Base-by-base conservation (phyloP, 2,797 vertebrate genomes). In the Sebastes cheni region DNA sequence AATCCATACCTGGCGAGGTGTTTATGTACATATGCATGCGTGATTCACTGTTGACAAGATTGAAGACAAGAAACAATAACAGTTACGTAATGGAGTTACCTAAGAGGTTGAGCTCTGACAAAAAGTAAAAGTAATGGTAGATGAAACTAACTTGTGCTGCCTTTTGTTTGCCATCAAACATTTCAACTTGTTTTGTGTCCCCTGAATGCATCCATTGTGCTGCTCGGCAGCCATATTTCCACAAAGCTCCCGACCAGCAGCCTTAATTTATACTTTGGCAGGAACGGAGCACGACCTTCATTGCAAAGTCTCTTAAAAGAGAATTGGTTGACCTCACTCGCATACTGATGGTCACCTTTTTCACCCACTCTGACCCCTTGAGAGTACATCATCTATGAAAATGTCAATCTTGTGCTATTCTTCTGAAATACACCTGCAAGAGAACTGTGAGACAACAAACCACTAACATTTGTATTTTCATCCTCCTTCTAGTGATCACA, bases 231-330 rank as follows among this genome's bases (percentile, higher is more conserved):
- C n/a, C 50, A 22, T 22, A 54, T 54, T 54, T 54, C n/a, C 50
- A 54, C 50, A 54, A 22, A 54, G n/a, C 50, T 54, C 50, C 50
- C 8, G 50, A 22, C 9, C 50, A 10, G 20, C 20, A 79, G 70
- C 73, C 77, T 81, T 87, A 86, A 93, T 91, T 89, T 78, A 85
- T 75, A 68, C 75, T 80, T 66, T 65, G 36, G 79, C 69, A 69
- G 74, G 69, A 85, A 79, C 77, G 36, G 74, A 78, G 73, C 86
- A 65, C 10, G 46, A 84, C 90, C 90, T 92, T 92, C 81, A 79
- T 89, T 87, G 74, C 23, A 39, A 50, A 77, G 85, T 84, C 84
- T 91, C 81, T 70, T 77, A 64, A 85, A 84, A 83, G 67, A 88
- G 69, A 73, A 85, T 87, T 83, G 54, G 46, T 80, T 80, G 79